These are phyloP conservation scores for Daphoenositta chrysoptera DNA, from an alignment of 2,113 vertebrate species.

Conservation along the genomic window DNA sequence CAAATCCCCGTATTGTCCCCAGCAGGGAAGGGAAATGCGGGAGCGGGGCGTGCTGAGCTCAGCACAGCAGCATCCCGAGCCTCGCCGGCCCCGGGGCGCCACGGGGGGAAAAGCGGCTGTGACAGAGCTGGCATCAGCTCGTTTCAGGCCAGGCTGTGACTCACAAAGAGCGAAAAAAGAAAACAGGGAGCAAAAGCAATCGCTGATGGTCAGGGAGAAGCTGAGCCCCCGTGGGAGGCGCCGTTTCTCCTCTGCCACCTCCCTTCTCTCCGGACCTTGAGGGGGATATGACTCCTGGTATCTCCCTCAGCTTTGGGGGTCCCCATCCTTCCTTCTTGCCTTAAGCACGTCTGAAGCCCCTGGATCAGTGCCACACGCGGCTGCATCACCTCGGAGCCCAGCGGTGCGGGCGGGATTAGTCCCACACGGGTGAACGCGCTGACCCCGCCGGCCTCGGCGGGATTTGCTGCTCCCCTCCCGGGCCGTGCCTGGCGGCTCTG, in stretches of 20 bases:
- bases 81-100: rapidly evolving
- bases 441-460: background rate
- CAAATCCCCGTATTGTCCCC: constrained; percentile 38
- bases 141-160: background rate
- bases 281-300: rapidly evolving
- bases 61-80: background rate
- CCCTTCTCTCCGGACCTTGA: background rate
- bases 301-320: background rate
- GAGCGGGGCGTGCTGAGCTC: background rate
- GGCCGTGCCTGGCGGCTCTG: rapidly evolving
- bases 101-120: background rate
- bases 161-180: background rate
- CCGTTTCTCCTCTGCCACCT: background rate
- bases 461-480: background rate
- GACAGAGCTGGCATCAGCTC: constrained; percentile 40
- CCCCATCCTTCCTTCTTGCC: background rate
- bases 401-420: background rate
- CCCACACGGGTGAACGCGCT: background rate
- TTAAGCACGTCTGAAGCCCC: rapidly evolving
- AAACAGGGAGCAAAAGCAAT: background rate
- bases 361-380: rapidly evolving
- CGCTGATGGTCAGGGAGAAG: background rate
- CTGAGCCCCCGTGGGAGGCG: background rate
- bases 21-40: background rate
- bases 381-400: background rate